Percentiles rank a stretch among this genome's conserved stretches.
These are phyloP conservation scores for Marcusenius ussheri DNA, from an alignment of 2,113 vertebrate genomes.

Conservation along the genomic window DNA sequence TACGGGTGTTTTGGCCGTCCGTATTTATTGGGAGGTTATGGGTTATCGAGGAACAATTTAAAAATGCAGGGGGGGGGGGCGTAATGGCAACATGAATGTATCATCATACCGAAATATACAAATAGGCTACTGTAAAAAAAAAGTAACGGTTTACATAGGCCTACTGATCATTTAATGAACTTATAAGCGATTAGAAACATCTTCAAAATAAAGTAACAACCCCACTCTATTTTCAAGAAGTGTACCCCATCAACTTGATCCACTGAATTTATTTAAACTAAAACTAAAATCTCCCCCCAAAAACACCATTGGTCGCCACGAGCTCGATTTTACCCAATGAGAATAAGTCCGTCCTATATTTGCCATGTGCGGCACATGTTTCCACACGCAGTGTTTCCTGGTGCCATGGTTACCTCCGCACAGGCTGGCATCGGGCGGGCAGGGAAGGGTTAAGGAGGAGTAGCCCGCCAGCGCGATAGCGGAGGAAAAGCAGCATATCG, in stretches of 20 bases:
- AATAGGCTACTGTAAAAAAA: not conserved
- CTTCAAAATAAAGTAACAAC: not conserved
- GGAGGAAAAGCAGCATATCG: not conserved
- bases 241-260: not conserved
- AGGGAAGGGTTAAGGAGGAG: conserved; percentile 28
- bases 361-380: conserved; percentile 47
- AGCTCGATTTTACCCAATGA: not conserved
- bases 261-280: conserved; percentile 10
- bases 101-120: not conserved
- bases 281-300: conserved; percentile 13
- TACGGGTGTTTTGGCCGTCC: not conserved
- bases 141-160: not conserved
- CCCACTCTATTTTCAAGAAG: not conserved
- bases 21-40: not conserved
- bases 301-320: not conserved
- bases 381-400: conserved; percentile 42
- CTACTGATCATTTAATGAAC: not conserved
- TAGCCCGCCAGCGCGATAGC: conserved; percentile 30
- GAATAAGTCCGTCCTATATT: conserved; percentile 12
- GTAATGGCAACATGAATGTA: not conserved
- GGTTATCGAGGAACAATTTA: not conserved
- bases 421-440: conserved; percentile 17
- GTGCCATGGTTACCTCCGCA: conserved; percentile 59
- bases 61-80: not conserved
- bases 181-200: not conserved